These are phyloP conservation scores for Mesochorus sp. DNA, from an alignment of 2,888 invertebrate species.

Conservation along the genomic window DNA sequence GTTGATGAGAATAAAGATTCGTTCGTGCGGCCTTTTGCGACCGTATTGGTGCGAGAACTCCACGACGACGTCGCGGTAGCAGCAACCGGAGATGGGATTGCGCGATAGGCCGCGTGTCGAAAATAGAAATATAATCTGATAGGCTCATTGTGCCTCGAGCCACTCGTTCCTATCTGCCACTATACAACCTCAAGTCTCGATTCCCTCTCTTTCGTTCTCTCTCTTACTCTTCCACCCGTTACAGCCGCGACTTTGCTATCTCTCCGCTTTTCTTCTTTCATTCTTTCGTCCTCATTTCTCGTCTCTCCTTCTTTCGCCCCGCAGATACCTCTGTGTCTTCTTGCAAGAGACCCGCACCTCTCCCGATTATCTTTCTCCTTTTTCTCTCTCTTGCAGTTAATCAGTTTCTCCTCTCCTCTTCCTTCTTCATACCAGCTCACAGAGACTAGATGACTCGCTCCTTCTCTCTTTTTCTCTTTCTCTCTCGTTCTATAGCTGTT, in stretches of 20 bases:
- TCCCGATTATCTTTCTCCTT: conserved; percentile 53
- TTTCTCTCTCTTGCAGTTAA: conserved; percentile 53
- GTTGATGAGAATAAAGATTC: conserved; percentile 56
- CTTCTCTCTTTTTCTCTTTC: neutral
- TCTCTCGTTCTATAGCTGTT: conserved; percentile 3
- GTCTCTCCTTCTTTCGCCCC: conserved; percentile 44
- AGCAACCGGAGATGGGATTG: conserved; percentile 77
- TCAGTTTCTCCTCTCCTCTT: conserved; percentile 45
- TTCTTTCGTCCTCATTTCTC: conserved; percentile 22
- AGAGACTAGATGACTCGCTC: too few species aligned
- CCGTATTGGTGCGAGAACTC: conserved; percentile 51
- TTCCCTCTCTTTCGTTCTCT: conserved; percentile 45
- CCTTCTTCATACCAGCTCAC: conserved; percentile 5
- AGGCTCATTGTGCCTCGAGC: conserved; percentile 81
- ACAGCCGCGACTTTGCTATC: conserved; percentile 45
- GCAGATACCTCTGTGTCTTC: conserved; percentile 32
- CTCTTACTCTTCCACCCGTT: conserved; percentile 35
- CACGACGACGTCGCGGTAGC: conserved; percentile 72
- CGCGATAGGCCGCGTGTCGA: conserved; percentile 81
- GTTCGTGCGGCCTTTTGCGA: conserved; percentile 28
- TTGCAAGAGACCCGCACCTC: conserved; percentile 16
- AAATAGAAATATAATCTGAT: conserved; percentile 82
- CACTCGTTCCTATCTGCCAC: conserved; percentile 77
- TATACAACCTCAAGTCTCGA: conserved; percentile 69
- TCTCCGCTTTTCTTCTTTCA: conserved; percentile 49